Percentiles rank a stretch among this genome's conserved stretches.
These are phyloP conservation scores for Pseudorasbora parva DNA, from an alignment of 2,113 vertebrate species.

Conservation along the genomic window DNA sequence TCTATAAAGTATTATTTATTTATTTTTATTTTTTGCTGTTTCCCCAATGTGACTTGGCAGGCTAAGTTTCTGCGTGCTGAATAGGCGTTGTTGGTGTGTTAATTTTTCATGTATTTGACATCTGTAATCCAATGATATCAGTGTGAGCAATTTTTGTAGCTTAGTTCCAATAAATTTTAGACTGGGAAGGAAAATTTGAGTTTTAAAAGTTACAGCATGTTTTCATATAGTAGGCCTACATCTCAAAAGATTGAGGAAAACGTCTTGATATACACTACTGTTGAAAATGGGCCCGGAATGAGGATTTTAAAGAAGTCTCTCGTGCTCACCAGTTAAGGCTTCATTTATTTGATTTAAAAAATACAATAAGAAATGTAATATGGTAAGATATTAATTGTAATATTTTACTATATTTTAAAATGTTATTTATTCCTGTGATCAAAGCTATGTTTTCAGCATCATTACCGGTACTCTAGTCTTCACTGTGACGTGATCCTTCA, in stretches of 20 bases:
- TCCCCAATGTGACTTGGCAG: not conserved
- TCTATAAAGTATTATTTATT: no score
- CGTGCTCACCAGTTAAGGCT: not conserved
- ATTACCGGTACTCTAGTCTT: not conserved
- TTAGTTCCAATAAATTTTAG: not conserved
- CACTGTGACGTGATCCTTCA: not conserved
- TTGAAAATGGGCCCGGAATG: not conserved
- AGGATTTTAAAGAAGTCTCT: not conserved
- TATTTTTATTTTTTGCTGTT: not conserved
- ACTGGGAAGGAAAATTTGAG: not conserved
- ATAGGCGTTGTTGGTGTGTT: not conserved
- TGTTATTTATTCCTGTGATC: not conserved
- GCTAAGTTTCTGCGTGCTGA: not conserved
- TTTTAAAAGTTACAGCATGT: not conserved
- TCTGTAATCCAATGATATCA: conserved; percentile 7
- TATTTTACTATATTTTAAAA: not conserved
- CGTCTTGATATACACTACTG: not conserved
- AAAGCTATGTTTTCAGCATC: not conserved
- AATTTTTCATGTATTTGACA: not conserved
- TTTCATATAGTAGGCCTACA: not conserved
- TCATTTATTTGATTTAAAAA: no score
- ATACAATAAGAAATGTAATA: not conserved
- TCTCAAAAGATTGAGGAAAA: not conserved
- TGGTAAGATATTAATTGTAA: not conserved
- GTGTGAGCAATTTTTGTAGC: not conserved